phyloP scores from a whole-genome alignment of 2,797 vertebrate species.

The Poeciliopsis presidionis region DNA sequence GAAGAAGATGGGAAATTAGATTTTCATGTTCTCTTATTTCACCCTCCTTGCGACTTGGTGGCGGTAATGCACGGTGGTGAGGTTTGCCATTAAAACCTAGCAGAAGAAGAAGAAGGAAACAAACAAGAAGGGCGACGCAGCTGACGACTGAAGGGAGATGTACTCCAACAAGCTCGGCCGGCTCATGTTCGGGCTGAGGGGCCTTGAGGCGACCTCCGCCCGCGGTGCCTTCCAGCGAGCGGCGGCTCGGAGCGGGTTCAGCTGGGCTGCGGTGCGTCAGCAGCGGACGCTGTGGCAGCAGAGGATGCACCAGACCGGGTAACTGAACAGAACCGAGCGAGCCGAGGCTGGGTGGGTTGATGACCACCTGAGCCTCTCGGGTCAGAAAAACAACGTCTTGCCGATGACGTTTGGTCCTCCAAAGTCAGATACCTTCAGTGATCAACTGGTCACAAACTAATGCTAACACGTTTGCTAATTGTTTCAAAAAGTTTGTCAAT shows the following conservation, averaged over 20 bases:
- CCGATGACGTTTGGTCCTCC: background rate
- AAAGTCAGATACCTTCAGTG: background rate
- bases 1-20: too few species aligned
- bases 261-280: conserved; percentile 56
- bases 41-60: too few species aligned
- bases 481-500: background rate
- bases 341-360: background rate
- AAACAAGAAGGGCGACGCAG: background rate
- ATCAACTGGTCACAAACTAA: background rate
- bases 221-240: background rate
- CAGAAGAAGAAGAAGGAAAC: background rate
- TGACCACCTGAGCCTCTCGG: background rate
- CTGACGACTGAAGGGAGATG: conserved; percentile 41
- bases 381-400: background rate
- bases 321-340: conserved; percentile 11
- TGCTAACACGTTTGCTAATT: background rate
- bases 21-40: too few species aligned
- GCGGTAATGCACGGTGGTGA: too few species aligned
- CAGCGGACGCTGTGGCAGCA: conserved; percentile 48
- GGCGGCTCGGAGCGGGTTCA: conserved; percentile 25
- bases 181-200: conserved; percentile 36
- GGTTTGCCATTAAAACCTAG: too few species aligned
- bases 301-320: conserved; percentile 44
- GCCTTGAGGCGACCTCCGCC: background rate
- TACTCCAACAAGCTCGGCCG: conserved; percentile 41